Evolutionary conservation across 2,113 vertebrate genomes (phyloP), one percentile per base, ranked within the genome.

Genomic region (Eolophus roseicapilla): DNA sequence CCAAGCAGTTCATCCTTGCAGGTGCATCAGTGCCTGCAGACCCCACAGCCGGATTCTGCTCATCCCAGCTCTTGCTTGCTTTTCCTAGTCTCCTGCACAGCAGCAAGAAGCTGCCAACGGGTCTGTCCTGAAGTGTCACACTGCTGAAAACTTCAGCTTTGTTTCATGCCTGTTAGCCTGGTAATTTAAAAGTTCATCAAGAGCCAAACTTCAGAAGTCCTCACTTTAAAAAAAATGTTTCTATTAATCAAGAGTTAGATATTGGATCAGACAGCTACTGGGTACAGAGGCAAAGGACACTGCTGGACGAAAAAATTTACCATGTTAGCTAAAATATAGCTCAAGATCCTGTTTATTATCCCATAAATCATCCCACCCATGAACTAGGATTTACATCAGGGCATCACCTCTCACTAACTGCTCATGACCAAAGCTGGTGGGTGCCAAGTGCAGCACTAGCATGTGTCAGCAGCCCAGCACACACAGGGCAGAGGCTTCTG

Each of bases 11-110:
- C 75, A 71, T 64, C 73, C 57, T 62, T 62, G 24, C 64, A 81
- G 50, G 37, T 46, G 7, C 13, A 11, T 8, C 1, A 3, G 11
- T 41, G 46, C 50, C 69, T 33, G 64, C 28, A 81, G 17, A 89
- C 65, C 46, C 49, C 4, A 13, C 28, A 49, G 46, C 28, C 0
- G 0, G 43, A 81, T 14, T 0, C 0, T 55, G 73, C 14, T 17
- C 49, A 67, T 27, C 37, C 27, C 77, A 68, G 55, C 31, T 59
- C 71, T 70, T 0, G 0, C 37, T 49, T 31, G 41, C 46, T 46
- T 49, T 67, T 83, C 68, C 16, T 15, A 24, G 53, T 53, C 50
- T 94, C 20, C n/a, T 71, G 46, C 70, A 43, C 0, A 7, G 53
- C 50, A 67, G 41, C 3, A 5, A 77, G 73, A 83, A 69, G 60